Evolutionary conservation across 2,888 invertebrate genomes (phyloP).

Genomic region (Ceramica pisi): DNA sequence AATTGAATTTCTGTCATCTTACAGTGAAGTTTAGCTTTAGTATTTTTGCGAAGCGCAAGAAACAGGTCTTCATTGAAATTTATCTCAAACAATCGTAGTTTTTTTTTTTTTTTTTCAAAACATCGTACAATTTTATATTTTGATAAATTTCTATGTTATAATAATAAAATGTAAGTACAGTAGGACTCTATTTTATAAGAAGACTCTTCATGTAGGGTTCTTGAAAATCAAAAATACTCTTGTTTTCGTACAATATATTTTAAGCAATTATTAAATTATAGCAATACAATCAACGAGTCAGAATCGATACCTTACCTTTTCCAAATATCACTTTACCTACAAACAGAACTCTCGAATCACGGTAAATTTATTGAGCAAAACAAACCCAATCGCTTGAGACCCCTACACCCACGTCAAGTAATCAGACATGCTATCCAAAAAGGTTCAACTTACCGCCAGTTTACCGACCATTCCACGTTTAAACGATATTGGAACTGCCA

Average conservation of each 20-base stretch:
- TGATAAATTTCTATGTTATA: too few species aligned
- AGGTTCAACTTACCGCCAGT: constrained; percentile 52
- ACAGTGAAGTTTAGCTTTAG: too few species aligned
- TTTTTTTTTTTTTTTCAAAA: too few species aligned
- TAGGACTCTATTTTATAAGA: too few species aligned
- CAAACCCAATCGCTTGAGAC: constrained; percentile 44
- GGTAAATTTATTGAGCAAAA: constrained; percentile 46
- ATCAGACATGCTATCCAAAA: constrained; percentile 58
- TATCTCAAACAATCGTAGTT: too few species aligned
- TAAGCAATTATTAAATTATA: not conserved
- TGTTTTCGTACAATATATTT: not conserved
- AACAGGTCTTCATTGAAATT: too few species aligned
- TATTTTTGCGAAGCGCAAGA: too few species aligned
- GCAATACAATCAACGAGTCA: not conserved
- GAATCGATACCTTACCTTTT: constrained; percentile 17
- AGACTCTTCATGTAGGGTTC: too few species aligned
- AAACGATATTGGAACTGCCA: constrained; percentile 42
- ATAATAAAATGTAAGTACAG: too few species aligned
- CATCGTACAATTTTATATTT: too few species aligned
- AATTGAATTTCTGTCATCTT: too few species aligned
- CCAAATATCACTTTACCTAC: constrained; percentile 16
- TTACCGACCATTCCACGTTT: constrained; percentile 41
- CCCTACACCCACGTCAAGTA: constrained; percentile 54
- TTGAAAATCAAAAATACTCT: too few species aligned
- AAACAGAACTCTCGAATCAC: constrained; percentile 31